Base-by-base conservation (phyloP, 2,797 vertebrate genomes). In the Sarcophilus harrisii region DNA sequence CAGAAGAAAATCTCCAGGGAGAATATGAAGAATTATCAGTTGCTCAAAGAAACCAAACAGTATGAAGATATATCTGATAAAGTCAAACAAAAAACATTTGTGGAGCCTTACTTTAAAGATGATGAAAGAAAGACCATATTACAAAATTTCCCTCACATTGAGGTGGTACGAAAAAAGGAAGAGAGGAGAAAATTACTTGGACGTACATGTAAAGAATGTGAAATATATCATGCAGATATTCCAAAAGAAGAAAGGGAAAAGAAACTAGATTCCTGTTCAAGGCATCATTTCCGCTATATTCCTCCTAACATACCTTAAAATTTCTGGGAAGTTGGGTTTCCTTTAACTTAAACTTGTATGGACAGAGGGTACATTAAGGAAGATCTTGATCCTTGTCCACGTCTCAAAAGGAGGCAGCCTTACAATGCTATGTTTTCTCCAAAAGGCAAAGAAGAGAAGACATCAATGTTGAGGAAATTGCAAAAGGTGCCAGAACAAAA, bases 251-350 rank as follows among this genome's bases (percentile, higher is more conserved):
- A 99, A 94, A 99, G 98, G 97, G 98, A 98, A 94, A 99, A 99
- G 95, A 99, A 99, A 97, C 90, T 99, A 90, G 98, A 99, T 24
- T 98, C 99, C 11, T 99, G 99, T 97, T 99, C 99, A 24, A 99
- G 99, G 66, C 99, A 99, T 92, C 99, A 99, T 11, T 99, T 99
- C 96, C 99, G 99, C 49, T 49, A 49, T 4, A 49, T 99, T 96
- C 99, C 99, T 89, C 99, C 99, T 18, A 99, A 95, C 90, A 99
- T 99, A 21, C 99, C 99, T 16, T 99, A 99, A 97, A 99, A 99
- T 98, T 99, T 99, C 98, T 99, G 99, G 99, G 99, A 99, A 96
- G 99, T 99, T 92, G 99, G 99, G 94, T 99, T 99, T 98, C 99
- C 99, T 30, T 99, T 99, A 0, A 99, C 99, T 21, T 99, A 99